A percentile compares a stretch with the other conserved stretches of the same genome.
Conservation (phyloP, 2,888 invertebrate genomes). For the Diabrotica balteata region DNA sequence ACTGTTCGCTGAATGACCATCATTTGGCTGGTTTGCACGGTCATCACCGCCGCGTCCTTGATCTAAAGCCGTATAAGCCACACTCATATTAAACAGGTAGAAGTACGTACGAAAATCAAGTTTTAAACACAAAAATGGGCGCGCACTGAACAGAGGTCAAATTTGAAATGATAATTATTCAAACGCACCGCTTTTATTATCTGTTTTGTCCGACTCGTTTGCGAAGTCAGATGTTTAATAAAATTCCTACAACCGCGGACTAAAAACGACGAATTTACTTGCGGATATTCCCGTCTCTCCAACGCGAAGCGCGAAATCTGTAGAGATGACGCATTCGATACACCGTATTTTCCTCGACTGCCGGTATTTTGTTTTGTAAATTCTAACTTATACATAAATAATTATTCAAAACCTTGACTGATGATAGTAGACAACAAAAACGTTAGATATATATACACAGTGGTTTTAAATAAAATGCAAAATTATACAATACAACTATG, state of each 20-base stretch:
- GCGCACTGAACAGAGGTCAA: slow-evolving; percentile 5
- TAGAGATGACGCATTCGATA: neutral
- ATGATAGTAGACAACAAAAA: too few relatives aligned
- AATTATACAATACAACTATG: too few relatives aligned
- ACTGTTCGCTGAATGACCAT: neutral
- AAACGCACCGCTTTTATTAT: slow-evolving; percentile 3
- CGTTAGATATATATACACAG: too few relatives aligned
- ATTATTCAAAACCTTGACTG: too few relatives aligned
- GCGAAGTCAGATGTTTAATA: neutral
- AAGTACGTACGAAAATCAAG: neutral
- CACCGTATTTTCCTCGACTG: neutral
- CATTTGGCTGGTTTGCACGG: slow-evolving; percentile 7
- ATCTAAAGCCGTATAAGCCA: slow-evolving; percentile 27
- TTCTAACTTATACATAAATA: too few relatives aligned
- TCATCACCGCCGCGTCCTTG: slow-evolving; percentile 17
- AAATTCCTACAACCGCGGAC: neutral
- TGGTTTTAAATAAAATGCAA: too few relatives aligned
- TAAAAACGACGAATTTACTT: neutral
- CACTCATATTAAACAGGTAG: slow-evolving; percentile 25
- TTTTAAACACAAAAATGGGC: neutral
- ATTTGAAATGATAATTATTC: slow-evolving; percentile 9
- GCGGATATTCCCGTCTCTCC: too few relatives aligned
- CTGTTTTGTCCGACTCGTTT: slow-evolving; percentile 7
- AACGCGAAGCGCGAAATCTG: neutral
- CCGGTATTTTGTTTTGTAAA: too few relatives aligned